phyloP scores from a whole-genome alignment of 1,140 invertebrate species.

The Meloidogyne chitwoodi region DNA sequence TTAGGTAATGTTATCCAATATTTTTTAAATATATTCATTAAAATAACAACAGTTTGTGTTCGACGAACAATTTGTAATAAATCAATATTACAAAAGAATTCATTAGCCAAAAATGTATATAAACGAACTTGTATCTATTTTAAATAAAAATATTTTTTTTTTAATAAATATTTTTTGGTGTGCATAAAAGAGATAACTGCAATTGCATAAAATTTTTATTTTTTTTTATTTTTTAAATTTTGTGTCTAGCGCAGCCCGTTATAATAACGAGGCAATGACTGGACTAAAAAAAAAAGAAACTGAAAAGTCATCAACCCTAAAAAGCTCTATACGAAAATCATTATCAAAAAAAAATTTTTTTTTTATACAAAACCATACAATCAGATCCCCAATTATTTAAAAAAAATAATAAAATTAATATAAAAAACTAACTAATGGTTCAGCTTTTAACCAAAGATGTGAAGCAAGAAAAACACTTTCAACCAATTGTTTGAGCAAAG shows the following conservation, averaged over 20 bases:
- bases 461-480: constrained; percentile 98
- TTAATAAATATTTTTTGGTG: too few relatives aligned
- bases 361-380: too few relatives aligned
- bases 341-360: too few relatives aligned
- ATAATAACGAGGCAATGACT: too few relatives aligned
- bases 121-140: constrained; percentile 77
- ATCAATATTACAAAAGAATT: constrained; percentile 85
- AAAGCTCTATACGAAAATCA: too few relatives aligned
- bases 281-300: too few relatives aligned
- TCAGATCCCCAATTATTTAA: neutral
- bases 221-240: too few relatives aligned
- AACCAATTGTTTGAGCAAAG: constrained; percentile 92
- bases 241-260: too few relatives aligned
- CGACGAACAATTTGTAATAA: constrained; percentile 87
- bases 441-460: constrained; percentile 92
- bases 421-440: constrained; percentile 37
- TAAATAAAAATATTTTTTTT: constrained; percentile 1
- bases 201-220: too few relatives aligned
- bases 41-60: constrained; percentile 92
- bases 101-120: constrained; percentile 93
- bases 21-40: constrained; percentile 94
- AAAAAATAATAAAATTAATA: constrained; percentile 3
- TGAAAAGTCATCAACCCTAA: too few relatives aligned
- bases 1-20: constrained; percentile 93
- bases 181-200: too few relatives aligned